Evolutionary conservation across 1,140 invertebrate genomes (phyloP).

Genomic region (Holcopasites calliopsidis): DNA sequence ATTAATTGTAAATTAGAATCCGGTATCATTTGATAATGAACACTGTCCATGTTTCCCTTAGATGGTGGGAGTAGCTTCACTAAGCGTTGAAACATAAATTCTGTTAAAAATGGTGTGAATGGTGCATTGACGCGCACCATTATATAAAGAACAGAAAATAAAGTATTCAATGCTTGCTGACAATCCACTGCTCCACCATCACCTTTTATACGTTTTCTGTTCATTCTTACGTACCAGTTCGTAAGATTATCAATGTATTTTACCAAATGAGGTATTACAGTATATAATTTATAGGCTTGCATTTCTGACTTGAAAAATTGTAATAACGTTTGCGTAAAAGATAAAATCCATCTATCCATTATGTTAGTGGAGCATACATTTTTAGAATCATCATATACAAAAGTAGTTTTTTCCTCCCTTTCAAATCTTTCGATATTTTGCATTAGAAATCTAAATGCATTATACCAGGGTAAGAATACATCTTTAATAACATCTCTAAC

Average conservation of each 20-base stretch:
- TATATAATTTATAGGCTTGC: slow-evolving; percentile 96
- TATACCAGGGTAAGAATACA: slow-evolving; percentile 99
- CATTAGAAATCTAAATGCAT: slow-evolving; percentile 97
- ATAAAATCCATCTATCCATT: slow-evolving; percentile 99
- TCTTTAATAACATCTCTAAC: slow-evolving; percentile 98
- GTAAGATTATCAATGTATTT: slow-evolving; percentile 99
- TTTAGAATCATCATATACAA: slow-evolving; percentile 83
- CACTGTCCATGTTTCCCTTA: slow-evolving; percentile 82
- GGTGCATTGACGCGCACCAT: slow-evolving; percentile 97
- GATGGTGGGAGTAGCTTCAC: slow-evolving; percentile 79
- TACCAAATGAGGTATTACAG: slow-evolving; percentile 94
- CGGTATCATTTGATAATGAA: slow-evolving; percentile 95
- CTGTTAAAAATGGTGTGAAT: slow-evolving; percentile 98
- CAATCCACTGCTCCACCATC: slow-evolving; percentile 90
- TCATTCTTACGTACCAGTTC: slow-evolving; percentile 99
- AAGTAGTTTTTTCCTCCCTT: slow-evolving; percentile 84
- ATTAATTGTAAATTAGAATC: slow-evolving; percentile 87
- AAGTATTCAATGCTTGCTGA: slow-evolving; percentile 90
- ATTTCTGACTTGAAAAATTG: slow-evolving; percentile 95
- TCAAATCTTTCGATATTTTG: slow-evolving; percentile 94
- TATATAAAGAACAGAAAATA: slow-evolving; percentile 93
- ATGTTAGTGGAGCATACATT: slow-evolving; percentile 85
- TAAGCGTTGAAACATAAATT: slow-evolving; percentile 96
- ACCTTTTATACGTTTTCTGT: slow-evolving; percentile 95
- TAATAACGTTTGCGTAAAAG: slow-evolving; percentile 96